Evolutionary conservation across 2,888 invertebrate species (phyloP), one percentile per base, ranked within the genome.

Genomic region (Nysson spinosus): DNA sequence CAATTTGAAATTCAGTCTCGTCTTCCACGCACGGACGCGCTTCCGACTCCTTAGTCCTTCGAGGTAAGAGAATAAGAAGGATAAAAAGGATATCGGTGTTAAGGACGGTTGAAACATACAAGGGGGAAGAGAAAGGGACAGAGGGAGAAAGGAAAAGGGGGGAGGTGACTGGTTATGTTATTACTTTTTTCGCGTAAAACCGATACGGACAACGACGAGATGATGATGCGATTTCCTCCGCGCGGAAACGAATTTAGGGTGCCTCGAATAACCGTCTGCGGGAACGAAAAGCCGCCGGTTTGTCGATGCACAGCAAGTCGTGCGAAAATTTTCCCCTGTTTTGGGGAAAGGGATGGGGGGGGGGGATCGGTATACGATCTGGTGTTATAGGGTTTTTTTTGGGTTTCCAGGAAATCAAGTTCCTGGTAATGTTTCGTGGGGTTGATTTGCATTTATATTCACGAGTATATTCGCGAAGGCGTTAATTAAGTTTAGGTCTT

Each of bases 1-100:
- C 68, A 73, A 82, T 79, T 79, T 78, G 43, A 81, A 83, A 84
- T 84, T 83, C 83, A 79, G 77, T 50, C 58, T 66, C 67, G 77
- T 63, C 61, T 64, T 72, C 69, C 67, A 65, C 80, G 84, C 84
- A 83, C 84, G 83, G 75, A 68, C 67, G 83, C 69, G 66, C 74
- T 79, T 78, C 61, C 52, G 68, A 69, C 47, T 64, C 6, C 32
- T 34, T 54, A 6, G 40, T 7, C 9, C 7, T 30, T 24, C 19
- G 28, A 24, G 9, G 30, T 22, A 14, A 52, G 20, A 32, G 19
- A 39, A 11, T 16, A 24, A 3, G 35, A 17, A 20, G 28, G 22
- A 40, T 17, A 11, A 9, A 5, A 32, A 20, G 9, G 17, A 16
- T n/a, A 16, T 39, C 22, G 20, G 5, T 1, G 16, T 3, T 1